These are phyloP conservation scores for Scaptodrosophila latifasciaeformis DNA, from an alignment of 2,888 invertebrate genomes.

Conservation along the genomic window DNA sequence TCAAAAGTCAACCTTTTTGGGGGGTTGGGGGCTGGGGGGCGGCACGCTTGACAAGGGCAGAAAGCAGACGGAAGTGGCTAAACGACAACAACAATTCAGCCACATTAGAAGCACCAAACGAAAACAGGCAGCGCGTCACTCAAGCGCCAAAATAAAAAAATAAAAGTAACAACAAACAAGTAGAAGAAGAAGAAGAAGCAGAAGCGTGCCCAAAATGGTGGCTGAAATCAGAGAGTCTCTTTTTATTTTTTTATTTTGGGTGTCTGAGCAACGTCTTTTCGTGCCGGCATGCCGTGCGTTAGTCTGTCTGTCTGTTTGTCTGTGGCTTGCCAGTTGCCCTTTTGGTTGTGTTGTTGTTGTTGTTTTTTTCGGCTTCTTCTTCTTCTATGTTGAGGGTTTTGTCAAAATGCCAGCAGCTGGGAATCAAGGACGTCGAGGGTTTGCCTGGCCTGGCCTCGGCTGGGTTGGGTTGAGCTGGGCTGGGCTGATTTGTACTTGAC, in stretches of 20 bases:
- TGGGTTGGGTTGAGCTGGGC: not conserved
- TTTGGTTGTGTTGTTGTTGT: slow-evolving; percentile 16
- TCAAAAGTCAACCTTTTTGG: slow-evolving; percentile 51
- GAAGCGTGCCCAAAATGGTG: slow-evolving; percentile 35
- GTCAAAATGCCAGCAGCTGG: not conserved
- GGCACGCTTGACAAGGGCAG: too few relatives aligned
- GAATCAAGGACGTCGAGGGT: too few relatives aligned
- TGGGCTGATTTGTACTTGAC: slow-evolving; percentile 53
- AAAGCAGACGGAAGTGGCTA: slow-evolving; percentile 3
- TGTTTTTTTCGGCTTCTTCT: slow-evolving; percentile 17
- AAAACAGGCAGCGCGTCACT: slow-evolving; percentile 15
- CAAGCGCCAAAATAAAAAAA: slow-evolving; percentile 11
- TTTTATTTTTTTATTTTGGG: too few relatives aligned
- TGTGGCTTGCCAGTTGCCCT: slow-evolving; percentile 8
- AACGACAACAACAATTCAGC: slow-evolving; percentile 26
- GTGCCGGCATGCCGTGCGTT: slow-evolving; percentile 32
- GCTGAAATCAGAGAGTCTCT: too few relatives aligned
- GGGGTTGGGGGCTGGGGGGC: not conserved
- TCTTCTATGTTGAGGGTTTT: slow-evolving; percentile 17
- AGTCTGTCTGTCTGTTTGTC: slow-evolving; percentile 32
- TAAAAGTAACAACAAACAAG: slow-evolving; percentile 45
- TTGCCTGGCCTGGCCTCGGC: slow-evolving; percentile 36
- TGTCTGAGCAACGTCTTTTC: too few relatives aligned
- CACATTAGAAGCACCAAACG: slow-evolving; percentile 49
- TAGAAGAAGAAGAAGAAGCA: not conserved